Evolutionary conservation across 2,113 vertebrate genomes (phyloP).

Genomic region (Chrysemys picta): DNA sequence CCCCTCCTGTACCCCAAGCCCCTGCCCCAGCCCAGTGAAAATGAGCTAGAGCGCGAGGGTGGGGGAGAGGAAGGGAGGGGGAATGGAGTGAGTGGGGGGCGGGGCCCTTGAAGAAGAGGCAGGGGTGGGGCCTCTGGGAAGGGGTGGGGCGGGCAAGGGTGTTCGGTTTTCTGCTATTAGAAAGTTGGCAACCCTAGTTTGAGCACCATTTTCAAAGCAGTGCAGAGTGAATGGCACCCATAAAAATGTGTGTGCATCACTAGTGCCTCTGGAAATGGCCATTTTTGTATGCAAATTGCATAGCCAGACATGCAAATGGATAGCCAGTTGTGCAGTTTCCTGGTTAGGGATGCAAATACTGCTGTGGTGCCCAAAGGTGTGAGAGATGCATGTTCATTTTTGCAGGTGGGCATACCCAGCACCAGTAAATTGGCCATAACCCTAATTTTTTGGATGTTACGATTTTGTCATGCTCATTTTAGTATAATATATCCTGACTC

Average conservation of each 20-base stretch:
- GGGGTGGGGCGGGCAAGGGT: too few species aligned
- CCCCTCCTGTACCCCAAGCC: too few species aligned
- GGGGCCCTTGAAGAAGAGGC: too few species aligned
- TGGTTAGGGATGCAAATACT: neutral
- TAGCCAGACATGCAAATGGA: neutral
- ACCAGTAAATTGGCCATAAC: neutral
- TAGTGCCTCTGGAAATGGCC: neutral
- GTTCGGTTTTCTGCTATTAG: too few species aligned
- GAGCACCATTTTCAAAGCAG: neutral
- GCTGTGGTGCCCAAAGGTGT: neutral
- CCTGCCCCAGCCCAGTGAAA: too few species aligned
- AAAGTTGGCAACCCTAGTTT: neutral
- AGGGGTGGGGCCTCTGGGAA: too few species aligned
- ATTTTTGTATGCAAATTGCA: fast-evolving
- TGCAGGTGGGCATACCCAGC: neutral
- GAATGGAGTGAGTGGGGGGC: too few species aligned
- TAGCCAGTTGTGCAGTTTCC: neutral
- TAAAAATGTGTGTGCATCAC: neutral
- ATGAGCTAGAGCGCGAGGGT: too few species aligned
- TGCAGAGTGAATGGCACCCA: neutral
- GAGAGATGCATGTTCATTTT: neutral
- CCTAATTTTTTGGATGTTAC: neutral
- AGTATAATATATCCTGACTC: neutral
- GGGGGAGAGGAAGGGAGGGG: too few species aligned
- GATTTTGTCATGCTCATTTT: neutral